These are phyloP conservation scores for Callopanchax toddi DNA, from an alignment of 2,113 vertebrate species.

Conservation along the genomic window DNA sequence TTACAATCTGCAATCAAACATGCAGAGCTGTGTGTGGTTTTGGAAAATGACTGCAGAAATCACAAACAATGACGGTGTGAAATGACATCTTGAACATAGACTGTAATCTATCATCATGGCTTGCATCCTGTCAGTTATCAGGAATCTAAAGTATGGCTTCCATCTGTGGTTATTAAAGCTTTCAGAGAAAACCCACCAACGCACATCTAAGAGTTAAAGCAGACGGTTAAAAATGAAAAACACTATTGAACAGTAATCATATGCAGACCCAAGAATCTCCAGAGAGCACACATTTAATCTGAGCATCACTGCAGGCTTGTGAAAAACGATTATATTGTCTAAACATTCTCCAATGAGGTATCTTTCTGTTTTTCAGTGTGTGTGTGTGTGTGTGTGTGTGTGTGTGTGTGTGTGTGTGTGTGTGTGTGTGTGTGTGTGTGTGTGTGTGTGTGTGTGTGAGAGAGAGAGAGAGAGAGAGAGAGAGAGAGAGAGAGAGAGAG, in stretches of 20 bases:
- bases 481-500: neutral
- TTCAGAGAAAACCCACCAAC: neutral
- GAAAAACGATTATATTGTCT: constrained; percentile 28
- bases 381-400: neutral
- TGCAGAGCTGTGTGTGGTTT: neutral
- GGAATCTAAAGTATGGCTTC: too few species aligned
- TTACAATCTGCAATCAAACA: neutral
- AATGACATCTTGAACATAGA: neutral
- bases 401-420: too few species aligned
- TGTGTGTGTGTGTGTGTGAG: too few species aligned
- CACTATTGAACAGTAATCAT: constrained; percentile 3
- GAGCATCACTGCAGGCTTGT: constrained; percentile 44
- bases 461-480: neutral
- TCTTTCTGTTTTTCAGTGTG: constrained; percentile 16
- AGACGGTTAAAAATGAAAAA: constrained; percentile 17
- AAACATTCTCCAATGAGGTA: constrained; percentile 51
- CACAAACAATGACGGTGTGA: neutral
- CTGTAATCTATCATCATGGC: too few species aligned
- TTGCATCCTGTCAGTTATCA: too few species aligned
- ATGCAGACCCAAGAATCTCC: constrained; percentile 34
- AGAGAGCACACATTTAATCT: constrained; percentile 52
- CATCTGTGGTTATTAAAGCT: too few species aligned
- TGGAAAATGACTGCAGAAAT: neutral
- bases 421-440: too few species aligned
- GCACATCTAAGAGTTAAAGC: constrained; percentile 19